A percentile compares a stretch with the other conserved stretches of the same genome.
These are phyloP conservation scores for Chrysolina haemoptera DNA, from an alignment of 2,888 invertebrate species.

Conservation along the genomic window DNA sequence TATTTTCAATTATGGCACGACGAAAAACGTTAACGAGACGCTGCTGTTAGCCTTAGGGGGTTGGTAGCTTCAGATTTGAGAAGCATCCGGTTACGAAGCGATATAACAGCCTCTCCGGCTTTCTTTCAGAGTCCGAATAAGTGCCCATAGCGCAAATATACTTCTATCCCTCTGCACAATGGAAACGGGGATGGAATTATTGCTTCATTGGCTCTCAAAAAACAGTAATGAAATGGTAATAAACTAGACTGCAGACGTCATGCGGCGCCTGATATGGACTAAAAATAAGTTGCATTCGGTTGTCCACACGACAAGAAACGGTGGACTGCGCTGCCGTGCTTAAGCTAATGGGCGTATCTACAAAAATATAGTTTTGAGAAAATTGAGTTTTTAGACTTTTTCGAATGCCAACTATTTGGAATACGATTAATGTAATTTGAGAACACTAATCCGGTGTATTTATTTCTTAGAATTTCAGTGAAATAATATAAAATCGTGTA, in stretches of 20 bases:
- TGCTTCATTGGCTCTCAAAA: not conserved
- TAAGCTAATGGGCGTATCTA: too few relatives aligned
- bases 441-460: too few relatives aligned
- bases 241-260: not conserved
- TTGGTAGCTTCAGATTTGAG: constrained; percentile 7
- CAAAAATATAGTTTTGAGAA: too few relatives aligned
- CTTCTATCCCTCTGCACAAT: constrained; percentile 5
- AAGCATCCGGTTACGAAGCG: not conserved
- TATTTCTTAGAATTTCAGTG: too few relatives aligned
- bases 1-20: not conserved
- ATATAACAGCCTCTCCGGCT: constrained; percentile 9
- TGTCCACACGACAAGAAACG: too few relatives aligned
- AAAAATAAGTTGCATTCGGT: not conserved
- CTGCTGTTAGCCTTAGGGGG: not conserved
- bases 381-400: too few relatives aligned
- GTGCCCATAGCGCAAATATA: not conserved
- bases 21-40: not conserved
- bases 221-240: constrained; percentile 16
- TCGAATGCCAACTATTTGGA: too few relatives aligned
- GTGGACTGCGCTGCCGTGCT: too few relatives aligned
- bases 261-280: constrained; percentile 7
- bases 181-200: constrained; percentile 12
- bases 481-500: too few relatives aligned
- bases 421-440: too few relatives aligned
- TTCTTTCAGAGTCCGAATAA: constrained; percentile 10